These are phyloP conservation scores for Anguilla japonica DNA, from an alignment of 2,113 vertebrate genomes.

Conservation along the genomic window DNA sequence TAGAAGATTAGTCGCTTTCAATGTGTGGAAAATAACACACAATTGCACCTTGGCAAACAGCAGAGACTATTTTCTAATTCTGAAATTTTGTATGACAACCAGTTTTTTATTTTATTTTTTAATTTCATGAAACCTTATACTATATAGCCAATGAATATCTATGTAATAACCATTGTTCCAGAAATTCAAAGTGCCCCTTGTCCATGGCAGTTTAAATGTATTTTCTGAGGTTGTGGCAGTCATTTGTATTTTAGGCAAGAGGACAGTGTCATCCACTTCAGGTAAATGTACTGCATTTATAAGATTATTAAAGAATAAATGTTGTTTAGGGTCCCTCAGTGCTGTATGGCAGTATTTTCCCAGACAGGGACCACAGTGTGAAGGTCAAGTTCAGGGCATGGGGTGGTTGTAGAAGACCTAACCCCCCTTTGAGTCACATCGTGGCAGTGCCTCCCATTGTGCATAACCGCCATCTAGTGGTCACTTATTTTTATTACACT, in stretches of 20 bases:
- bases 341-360: neutral
- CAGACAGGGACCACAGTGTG: constrained; percentile 26
- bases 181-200: neutral
- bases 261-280: neutral
- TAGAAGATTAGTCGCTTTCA: neutral
- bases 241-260: neutral
- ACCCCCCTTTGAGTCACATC: neutral
- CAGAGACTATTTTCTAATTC: neutral
- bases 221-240: neutral
- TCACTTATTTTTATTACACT: neutral
- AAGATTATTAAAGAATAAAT: neutral
- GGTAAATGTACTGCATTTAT: neutral
- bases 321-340: neutral
- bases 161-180: neutral
- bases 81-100: neutral
- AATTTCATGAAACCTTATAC: too few relatives aligned
- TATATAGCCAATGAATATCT: neutral
- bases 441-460: constrained; percentile 4
- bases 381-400: constrained; percentile 73
- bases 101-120: too few relatives aligned
- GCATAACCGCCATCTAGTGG: constrained; percentile 64
- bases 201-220: neutral
- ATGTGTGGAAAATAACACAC: neutral
- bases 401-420: constrained; percentile 42
- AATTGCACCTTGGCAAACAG: neutral